phyloP scores from a whole-genome alignment of 2,113 vertebrate species.

The Oryzias celebensis region DNA sequence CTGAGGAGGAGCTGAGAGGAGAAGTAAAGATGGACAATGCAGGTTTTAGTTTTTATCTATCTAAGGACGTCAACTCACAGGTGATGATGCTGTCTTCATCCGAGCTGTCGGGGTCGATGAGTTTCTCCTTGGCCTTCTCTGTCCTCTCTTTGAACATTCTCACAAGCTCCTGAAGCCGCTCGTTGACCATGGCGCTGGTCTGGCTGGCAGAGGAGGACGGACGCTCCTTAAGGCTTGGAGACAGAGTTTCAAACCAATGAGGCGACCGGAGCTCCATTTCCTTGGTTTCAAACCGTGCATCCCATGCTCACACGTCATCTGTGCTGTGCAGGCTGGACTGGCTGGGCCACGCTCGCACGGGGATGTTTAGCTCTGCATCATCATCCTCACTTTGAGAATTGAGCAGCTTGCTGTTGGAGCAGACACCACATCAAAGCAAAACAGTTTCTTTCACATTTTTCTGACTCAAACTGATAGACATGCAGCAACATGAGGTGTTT shows the following conservation, averaged over 20 bases:
- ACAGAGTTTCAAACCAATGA: background rate
- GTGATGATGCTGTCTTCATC: conserved; percentile 85
- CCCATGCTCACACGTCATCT: conserved; percentile 73
- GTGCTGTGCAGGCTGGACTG: conserved; percentile 73
- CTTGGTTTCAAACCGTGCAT: background rate
- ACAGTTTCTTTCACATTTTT: background rate
- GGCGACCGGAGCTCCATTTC: no score
- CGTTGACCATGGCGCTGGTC: conserved; percentile 81
- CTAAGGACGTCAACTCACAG: conserved; percentile 76
- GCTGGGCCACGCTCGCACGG: conserved; percentile 71
- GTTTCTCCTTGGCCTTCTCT: conserved; percentile 92
- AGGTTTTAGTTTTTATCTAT: background rate
- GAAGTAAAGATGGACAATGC: background rate
- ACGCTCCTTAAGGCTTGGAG: conserved; percentile 75
- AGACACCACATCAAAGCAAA: conserved; percentile 14
- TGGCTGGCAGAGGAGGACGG: conserved; percentile 82
- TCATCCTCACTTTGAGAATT: conserved; percentile 78
- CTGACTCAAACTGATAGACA: background rate
- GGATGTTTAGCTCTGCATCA: conserved; percentile 73
- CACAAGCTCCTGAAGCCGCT: conserved; percentile 91
- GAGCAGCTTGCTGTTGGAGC: conserved; percentile 60
- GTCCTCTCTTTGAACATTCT: conserved; percentile 91
- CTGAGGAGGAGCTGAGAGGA: conserved; percentile 56
- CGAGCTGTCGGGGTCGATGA: conserved; percentile 87
- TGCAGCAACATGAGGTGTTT: no score